A percentile compares a stretch with the other conserved stretches of the same genome.
phyloP scores from a whole-genome alignment of 2,888 invertebrate genomes.

The Sphaerophoria taeniata region DNA sequence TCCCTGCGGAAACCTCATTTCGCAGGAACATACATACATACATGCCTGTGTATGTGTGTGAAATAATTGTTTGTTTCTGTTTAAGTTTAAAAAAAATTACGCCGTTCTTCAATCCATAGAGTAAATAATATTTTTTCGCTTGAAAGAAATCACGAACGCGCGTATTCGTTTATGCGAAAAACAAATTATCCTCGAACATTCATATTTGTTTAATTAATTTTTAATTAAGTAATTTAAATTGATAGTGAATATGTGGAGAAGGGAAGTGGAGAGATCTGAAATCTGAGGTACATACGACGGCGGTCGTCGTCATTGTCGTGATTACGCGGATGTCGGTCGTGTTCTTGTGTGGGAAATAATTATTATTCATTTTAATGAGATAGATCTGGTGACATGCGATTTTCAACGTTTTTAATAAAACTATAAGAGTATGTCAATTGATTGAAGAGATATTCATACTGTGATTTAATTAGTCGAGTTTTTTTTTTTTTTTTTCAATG shows the following conservation, averaged over 20 bases:
- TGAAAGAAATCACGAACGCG: slow-evolving; percentile 31
- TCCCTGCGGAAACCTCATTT: slow-evolving; percentile 35
- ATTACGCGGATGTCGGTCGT: slow-evolving; percentile 24
- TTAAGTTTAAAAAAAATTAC: slow-evolving; percentile 30
- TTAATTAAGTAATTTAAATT: slow-evolving; percentile 56
- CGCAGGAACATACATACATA: neutral
- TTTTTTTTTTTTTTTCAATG: slow-evolving; percentile 2
- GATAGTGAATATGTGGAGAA: neutral
- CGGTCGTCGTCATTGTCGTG: neutral
- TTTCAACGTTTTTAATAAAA: slow-evolving; percentile 9
- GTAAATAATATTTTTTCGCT: slow-evolving; percentile 5
- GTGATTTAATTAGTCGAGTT: slow-evolving; percentile 18
- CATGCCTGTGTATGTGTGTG: neutral
- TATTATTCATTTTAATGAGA: slow-evolving; percentile 9
- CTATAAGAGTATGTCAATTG: slow-evolving; percentile 17
- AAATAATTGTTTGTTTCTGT: slow-evolving; percentile 15
- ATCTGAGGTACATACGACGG: neutral
- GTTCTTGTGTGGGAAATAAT: slow-evolving; percentile 10
- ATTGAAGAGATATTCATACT: slow-evolving; percentile 1
- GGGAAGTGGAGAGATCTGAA: neutral
- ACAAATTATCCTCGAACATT: slow-evolving; percentile 27
- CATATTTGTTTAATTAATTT: slow-evolving; percentile 62
- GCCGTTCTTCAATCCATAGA: slow-evolving; percentile 17
- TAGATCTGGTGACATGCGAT: slow-evolving; percentile 31
- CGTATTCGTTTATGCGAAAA: slow-evolving; percentile 2